phyloP scores from a whole-genome alignment of 2,888 invertebrate genomes.

The Brenthis ino region DNA sequence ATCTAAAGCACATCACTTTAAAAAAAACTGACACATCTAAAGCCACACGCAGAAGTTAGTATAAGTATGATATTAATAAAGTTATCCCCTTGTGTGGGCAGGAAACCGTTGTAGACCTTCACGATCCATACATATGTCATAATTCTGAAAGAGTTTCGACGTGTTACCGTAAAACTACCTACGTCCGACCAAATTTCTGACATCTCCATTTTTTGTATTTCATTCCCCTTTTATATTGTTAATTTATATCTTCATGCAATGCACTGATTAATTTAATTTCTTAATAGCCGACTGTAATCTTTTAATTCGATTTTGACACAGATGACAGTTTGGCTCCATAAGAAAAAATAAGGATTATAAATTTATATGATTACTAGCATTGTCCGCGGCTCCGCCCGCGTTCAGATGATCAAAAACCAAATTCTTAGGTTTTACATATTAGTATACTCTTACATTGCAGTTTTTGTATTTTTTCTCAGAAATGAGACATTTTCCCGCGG shows the following conservation, averaged over 20 bases:
- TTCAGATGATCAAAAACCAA: too few relatives aligned
- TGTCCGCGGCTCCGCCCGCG: too few relatives aligned
- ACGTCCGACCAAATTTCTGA: slow-evolving; percentile 45
- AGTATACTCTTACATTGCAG: too few relatives aligned
- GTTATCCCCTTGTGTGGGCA: slow-evolving; percentile 35
- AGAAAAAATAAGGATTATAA: slow-evolving; percentile 9
- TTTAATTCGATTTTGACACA: slow-evolving; percentile 25
- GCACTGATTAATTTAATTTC: slow-evolving; percentile 27
- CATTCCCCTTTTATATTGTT: neutral
- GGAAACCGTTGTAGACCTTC: slow-evolving; percentile 30
- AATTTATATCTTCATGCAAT: slow-evolving; percentile 18
- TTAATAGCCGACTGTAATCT: slow-evolving; percentile 23
- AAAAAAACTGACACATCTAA: neutral
- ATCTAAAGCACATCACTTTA: too few relatives aligned
- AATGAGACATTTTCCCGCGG: too few relatives aligned
- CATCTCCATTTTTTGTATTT: slow-evolving; percentile 35
- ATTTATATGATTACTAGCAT: neutral
- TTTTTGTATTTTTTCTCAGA: too few relatives aligned
- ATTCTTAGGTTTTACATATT: too few relatives aligned
- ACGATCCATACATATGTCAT: slow-evolving; percentile 49
- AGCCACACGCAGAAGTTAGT: neutral
- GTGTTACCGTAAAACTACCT: slow-evolving; percentile 29
- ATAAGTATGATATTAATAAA: slow-evolving; percentile 1
- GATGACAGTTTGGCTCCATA: slow-evolving; percentile 17
- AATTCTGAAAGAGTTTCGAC: slow-evolving; percentile 44